These are phyloP conservation scores for Henricia sp. DNA, from an alignment of 53 echinoderm and acorn worm genomes.

Conservation along the genomic window DNA sequence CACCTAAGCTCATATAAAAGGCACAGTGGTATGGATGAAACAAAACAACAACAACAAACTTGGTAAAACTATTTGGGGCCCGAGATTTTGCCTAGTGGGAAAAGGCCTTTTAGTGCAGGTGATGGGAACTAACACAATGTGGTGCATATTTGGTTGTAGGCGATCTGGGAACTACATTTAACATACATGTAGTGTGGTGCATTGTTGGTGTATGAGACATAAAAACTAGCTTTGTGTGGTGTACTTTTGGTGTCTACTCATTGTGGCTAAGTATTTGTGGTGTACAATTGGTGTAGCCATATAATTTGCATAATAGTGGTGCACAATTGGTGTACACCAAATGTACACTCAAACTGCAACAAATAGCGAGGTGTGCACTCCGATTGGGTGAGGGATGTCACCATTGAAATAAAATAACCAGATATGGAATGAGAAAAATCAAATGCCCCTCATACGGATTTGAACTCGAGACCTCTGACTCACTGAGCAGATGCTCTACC, in stretches of 20 bases:
- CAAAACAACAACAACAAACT: no score
- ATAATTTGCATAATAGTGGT: neutral
- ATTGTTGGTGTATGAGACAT: neutral
- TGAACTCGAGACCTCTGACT: no score
- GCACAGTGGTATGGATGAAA: no score
- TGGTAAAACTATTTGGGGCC: no score
- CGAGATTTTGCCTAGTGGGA: no score
- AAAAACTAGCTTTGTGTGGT: neutral
- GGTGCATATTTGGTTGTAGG: neutral
- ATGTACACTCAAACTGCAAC: neutral
- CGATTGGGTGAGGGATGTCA: neutral
- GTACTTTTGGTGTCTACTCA: neutral
- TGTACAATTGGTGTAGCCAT: neutral
- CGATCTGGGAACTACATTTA: no score
- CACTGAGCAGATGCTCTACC: no score
- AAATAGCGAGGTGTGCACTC: neutral
- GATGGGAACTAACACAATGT: neutral
- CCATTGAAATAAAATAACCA: no score
- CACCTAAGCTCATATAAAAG: no score
- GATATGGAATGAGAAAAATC: no score
- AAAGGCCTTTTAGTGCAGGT: no score
- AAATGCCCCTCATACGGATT: no score
- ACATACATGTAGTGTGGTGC: neutral
- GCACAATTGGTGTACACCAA: neutral
- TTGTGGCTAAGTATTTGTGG: neutral